Percentiles rank a stretch among this genome's conserved stretches.
These are phyloP conservation scores for Holothuria leucospilota DNA, from an alignment of 53 echinoderm and acorn worm genomes.

Conservation along the genomic window DNA sequence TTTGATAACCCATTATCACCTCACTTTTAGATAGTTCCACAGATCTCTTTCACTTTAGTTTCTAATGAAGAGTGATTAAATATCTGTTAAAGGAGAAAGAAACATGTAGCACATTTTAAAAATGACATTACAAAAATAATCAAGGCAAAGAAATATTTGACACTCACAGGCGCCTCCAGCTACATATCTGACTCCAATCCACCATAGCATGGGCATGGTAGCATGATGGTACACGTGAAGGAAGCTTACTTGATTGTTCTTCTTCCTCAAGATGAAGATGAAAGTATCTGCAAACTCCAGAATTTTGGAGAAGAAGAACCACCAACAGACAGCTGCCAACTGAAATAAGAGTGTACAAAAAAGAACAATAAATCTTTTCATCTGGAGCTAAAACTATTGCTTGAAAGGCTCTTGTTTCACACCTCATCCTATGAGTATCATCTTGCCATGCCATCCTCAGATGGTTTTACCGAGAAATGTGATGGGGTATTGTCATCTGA, in stretches of 20 bases:
- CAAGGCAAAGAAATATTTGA: too few species aligned
- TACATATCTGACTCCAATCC: constrained; percentile 91
- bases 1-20: too few species aligned
- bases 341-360: constrained; percentile 37
- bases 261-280: constrained; percentile 93
- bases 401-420: neutral
- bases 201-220: constrained; percentile 86
- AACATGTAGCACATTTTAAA: too few species aligned
- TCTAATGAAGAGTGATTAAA: too few species aligned
- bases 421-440: neutral
- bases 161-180: constrained; percentile 85
- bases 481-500: too few species aligned
- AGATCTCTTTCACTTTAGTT: too few species aligned
- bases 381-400: neutral
- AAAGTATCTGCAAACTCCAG: constrained; percentile 90
- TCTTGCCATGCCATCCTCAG: too few species aligned
- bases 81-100: too few species aligned
- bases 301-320: constrained; percentile 94
- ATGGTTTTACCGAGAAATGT: too few species aligned
- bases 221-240: constrained; percentile 80
- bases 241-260: constrained; percentile 87
- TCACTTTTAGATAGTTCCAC: too few species aligned
- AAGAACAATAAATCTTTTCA: neutral
- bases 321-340: constrained; percentile 93
- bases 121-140: too few species aligned